Evolutionary conservation across 2,113 vertebrate genomes (phyloP).

Genomic region (Podilymbus podiceps): DNA sequence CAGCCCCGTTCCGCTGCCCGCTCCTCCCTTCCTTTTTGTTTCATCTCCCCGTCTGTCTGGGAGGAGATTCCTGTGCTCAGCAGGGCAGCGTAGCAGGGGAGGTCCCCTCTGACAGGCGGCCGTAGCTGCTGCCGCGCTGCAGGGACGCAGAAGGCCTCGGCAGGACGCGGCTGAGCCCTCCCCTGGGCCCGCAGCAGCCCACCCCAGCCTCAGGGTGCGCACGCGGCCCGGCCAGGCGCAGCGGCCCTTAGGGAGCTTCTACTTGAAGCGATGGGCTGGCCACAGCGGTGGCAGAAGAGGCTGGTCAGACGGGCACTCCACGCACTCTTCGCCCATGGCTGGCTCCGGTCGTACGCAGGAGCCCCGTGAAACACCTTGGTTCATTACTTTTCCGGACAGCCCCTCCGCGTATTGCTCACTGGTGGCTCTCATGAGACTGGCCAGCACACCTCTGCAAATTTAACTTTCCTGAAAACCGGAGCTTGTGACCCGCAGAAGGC

Average conservation of each 20-base stretch:
- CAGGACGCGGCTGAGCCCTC: too few species aligned
- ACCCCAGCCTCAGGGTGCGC: fast-evolving
- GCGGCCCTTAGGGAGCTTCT: background rate
- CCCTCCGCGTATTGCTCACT: fast-evolving
- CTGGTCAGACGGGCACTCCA: background rate
- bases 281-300: background rate
- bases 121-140: too few species aligned
- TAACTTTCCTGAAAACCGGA: background rate
- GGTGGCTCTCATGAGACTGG: background rate
- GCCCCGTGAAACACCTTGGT: background rate
- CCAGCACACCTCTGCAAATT: background rate
- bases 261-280: background rate
- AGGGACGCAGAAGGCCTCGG: background rate
- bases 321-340: background rate
- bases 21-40: fast-evolving
- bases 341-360: fast-evolving
- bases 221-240: fast-evolving
- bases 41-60: fast-evolving
- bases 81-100: too few species aligned
- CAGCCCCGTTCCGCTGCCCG: background rate
- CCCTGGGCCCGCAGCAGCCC: too few species aligned
- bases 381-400: background rate
- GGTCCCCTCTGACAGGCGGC: background rate
- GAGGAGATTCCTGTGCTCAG: background rate
- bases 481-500: background rate